Evolutionary conservation across 2,888 invertebrate species (phyloP), one percentile per base, ranked within the genome.

Genomic region (Fabriciana adippe): DNA sequence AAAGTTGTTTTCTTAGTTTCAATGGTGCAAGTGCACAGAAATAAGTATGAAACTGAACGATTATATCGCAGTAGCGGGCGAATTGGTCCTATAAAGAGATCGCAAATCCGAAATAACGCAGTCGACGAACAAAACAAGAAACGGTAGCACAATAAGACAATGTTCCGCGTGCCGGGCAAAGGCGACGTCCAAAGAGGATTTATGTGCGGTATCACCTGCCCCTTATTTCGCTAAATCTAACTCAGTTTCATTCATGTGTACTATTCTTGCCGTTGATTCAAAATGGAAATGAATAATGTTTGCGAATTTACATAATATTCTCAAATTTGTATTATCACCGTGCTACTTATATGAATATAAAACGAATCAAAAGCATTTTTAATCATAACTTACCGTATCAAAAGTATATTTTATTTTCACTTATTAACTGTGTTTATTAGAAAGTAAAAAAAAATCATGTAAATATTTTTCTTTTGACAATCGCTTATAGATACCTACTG

Each of bases 161-260:
- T 81, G 88, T 90, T 89, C 90, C 89, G 89, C 90, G 87, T 89
- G 86, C 90, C 88, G 79, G 78, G 77, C 79, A 75, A 81, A 83
- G 81, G 81, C 84, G 82, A 83, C 79, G 80, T 81, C 83, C 80
- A 74, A 78, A 80, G 78, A 79, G 81, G 83, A 89, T 89, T 89
- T 89, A 89, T 88, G 80, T 81, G 76, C 79, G 79, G 80, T 81
- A 80, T 87, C 83, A 87, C 86, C 83, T 86, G 84, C 82, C 83
- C 81, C 78, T 72, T 73, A 72, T 71, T 74, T 74, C 71, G 73
- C 68, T 73, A 72, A 73, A 72, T 74, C 73, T 71, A 69, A 73
- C 70, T 71, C 59, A 66, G 64, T 71, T 74, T 73, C 76, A 77
- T 75, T 76, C 76, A 76, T 74, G 67, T 70, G 60, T 67, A 72